phyloP scores from a whole-genome alignment of 92 coral and sea anemone genomes.

The Galaxea fascicularis region DNA sequence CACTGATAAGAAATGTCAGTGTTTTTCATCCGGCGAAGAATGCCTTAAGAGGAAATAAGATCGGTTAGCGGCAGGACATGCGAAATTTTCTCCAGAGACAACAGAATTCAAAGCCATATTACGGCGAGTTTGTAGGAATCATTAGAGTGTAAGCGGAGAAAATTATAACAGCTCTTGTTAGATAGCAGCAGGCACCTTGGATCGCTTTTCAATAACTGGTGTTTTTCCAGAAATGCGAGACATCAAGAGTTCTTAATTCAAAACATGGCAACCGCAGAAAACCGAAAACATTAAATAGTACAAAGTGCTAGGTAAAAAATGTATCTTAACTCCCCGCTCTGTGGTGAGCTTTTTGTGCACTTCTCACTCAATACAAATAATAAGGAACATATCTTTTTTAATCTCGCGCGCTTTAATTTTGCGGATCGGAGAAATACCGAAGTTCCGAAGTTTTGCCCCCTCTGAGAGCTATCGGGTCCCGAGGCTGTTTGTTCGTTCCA shows the following conservation, averaged over 20 bases:
- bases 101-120: neutral
- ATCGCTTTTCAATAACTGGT: conserved; percentile 14
- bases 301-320: neutral
- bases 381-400: neutral
- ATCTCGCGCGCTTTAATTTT: conserved; percentile 16
- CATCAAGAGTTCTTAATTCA: neutral
- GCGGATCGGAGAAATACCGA: conserved; percentile 11
- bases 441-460: conserved; percentile 24
- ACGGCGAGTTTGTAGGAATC: neutral
- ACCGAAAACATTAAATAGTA: neutral
- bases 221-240: conserved; percentile 29
- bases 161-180: neutral
- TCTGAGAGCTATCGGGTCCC: conserved; percentile 6
- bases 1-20: conserved; percentile 39
- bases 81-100: neutral
- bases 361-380: neutral
- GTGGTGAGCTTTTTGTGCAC: neutral
- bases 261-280: conserved; percentile 22
- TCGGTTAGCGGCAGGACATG: neutral
- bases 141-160: neutral
- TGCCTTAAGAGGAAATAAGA: neutral
- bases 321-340: neutral
- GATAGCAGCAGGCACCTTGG: conserved; percentile 5
- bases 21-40: conserved; percentile 15
- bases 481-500: conserved; percentile 3